Percentiles rank a stretch among this genome's conserved stretches.
phyloP scores from a whole-genome alignment of 2,797 vertebrate genomes.

The Novumbra hubbsi region DNA sequence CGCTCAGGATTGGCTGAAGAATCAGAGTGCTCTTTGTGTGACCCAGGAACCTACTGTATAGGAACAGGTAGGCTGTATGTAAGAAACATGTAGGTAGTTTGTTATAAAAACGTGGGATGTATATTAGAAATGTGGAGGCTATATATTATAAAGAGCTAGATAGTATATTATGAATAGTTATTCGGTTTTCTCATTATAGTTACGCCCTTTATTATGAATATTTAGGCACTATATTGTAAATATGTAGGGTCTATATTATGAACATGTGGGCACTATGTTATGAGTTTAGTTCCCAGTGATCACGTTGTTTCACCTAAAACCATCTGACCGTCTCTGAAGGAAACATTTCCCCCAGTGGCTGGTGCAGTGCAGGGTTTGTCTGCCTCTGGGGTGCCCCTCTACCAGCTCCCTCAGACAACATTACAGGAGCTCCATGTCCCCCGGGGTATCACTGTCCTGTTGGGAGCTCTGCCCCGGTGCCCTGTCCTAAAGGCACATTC shows the following conservation, averaged over 20 bases:
- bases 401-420: conserved; percentile 59
- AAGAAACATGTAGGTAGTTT: background rate
- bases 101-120: too few species aligned
- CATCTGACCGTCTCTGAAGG: conserved; percentile 54
- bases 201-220: too few species aligned
- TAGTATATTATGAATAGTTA: too few species aligned
- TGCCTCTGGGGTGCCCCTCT: conserved; percentile 62
- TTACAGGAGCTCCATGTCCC: conserved; percentile 64
- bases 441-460: conserved; percentile 73
- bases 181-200: too few species aligned
- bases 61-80: conserved; percentile 63
- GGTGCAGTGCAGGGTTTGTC: conserved; percentile 71
- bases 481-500: conserved; percentile 77
- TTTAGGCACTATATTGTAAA: too few species aligned
- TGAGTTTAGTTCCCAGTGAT: background rate
- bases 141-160: too few species aligned
- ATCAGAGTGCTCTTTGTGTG: conserved; percentile 68
- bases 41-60: conserved; percentile 75
- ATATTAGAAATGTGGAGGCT: too few species aligned
- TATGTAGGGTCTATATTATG: too few species aligned
- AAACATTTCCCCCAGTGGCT: conserved; percentile 63
- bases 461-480: conserved; percentile 61
- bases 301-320: conserved; percentile 12
- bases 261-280: too few species aligned
- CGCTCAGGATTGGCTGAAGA: conserved; percentile 59